Base-by-base conservation (phyloP, 2,888 invertebrate genomes). In the Hemistola chrysoprasaria region DNA sequence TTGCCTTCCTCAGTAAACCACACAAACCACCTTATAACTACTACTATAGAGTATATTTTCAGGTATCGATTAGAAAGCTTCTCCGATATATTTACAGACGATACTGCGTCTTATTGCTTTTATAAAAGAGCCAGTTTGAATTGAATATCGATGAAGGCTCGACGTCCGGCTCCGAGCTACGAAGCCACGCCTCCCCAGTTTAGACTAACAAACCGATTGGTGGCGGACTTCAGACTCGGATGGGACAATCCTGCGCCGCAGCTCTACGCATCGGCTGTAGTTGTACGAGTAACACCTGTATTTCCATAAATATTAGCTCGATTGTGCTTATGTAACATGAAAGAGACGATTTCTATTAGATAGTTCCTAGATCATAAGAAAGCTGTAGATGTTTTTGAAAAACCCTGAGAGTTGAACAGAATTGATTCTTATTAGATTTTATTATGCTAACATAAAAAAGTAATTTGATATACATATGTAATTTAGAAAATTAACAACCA, bases 211-310 rank as follows among this genome's bases (percentile, higher is more conserved):
- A 74, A 74, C 64, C 57, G 76, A 88, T 88, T 88, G 87, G 86
- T 65, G 72, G 77, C 62, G 53, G 55, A 55, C 52, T 56, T 42
- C 53, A 60, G 56, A 50, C 64, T 63, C 66, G 62, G 70, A 61
- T 60, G 64, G 66, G 73, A 72, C 73, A 83, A 78, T 86, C 87
- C 71, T 76, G 86, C 87, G 87, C 87, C 87, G 87, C 87, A 84
- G 58, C 73, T 64, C 68, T 61, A 55, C 71, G 70, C n/a, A n/a
- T 70, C 71, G 72, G 67, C 71, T 65, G n/a, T n/a, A 16, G 16
- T 4, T 16, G 71, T 67, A 71, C 64, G 59, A 60, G 59, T 69
- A 65, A 62, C 59, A 59, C 58, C 60, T 61, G 55, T 63, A 62
- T 64, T 65, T 59, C 59, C 57, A 64, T 61, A 53, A 50, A 59